These are phyloP conservation scores for Rhea americana DNA, from an alignment of 2,113 vertebrate genomes.

Conservation along the genomic window DNA sequence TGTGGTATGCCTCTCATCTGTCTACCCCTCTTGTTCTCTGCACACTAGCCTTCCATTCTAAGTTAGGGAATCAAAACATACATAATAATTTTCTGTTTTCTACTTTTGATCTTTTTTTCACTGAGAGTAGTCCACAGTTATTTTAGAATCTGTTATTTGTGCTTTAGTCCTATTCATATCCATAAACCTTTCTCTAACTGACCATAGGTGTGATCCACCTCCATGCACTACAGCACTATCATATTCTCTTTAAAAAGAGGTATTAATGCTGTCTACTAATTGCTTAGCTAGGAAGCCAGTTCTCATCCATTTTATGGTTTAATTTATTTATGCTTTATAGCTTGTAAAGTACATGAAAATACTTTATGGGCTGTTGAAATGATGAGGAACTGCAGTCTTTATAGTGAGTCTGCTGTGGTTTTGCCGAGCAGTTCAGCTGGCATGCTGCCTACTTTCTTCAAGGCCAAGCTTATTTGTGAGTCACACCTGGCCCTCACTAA, in stretches of 20 bases:
- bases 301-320: not conserved
- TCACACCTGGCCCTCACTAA: not conserved
- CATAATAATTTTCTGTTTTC: fast-evolving
- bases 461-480: not conserved
- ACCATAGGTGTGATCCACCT: not conserved
- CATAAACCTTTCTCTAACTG: not conserved
- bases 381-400: not conserved
- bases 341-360: not conserved
- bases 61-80: not conserved
- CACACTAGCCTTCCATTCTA: not conserved
- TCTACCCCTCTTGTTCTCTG: not conserved
- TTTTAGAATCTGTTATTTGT: not conserved
- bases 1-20: not conserved
- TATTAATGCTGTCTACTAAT: not conserved
- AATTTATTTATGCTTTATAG: not conserved
- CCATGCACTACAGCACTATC: not conserved
- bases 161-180: not conserved
- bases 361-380: not conserved
- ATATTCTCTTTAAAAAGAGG: not conserved
- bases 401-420: not conserved
- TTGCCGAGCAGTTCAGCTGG: not conserved
- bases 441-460: not conserved
- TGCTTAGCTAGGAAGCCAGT: not conserved
- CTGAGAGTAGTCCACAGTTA: not conserved
- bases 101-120: fast-evolving